Evolutionary conservation across 2,888 invertebrate genomes (phyloP).

Genomic region (Drosophila subquinaria): DNA sequence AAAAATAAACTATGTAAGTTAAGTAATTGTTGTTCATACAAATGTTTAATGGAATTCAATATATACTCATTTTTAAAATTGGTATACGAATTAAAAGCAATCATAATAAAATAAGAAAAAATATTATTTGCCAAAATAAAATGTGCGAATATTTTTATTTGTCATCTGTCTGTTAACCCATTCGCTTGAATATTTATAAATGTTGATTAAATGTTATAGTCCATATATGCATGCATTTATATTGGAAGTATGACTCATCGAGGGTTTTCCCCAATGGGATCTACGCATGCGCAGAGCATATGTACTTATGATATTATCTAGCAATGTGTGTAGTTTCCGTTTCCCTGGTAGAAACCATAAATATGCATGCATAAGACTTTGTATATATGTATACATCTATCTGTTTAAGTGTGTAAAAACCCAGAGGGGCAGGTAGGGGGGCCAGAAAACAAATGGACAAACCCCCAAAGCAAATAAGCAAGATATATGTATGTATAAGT

Average conservation of each 20-base stretch:
- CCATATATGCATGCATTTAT: slow-evolving; percentile 6
- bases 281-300: slow-evolving; percentile 40
- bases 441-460: slow-evolving; percentile 55
- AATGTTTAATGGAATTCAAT: too few relatives aligned
- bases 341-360: slow-evolving; percentile 47
- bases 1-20: background rate
- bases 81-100: too few relatives aligned
- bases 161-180: background rate
- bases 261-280: slow-evolving; percentile 44
- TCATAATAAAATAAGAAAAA: too few relatives aligned
- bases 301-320: slow-evolving; percentile 31
- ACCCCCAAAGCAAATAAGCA: slow-evolving; percentile 62
- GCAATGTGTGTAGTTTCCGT: slow-evolving; percentile 58
- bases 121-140: too few relatives aligned
- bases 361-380: background rate
- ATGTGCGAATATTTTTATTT: too few relatives aligned
- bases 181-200: background rate
- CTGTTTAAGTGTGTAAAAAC: background rate
- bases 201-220: background rate
- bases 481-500: slow-evolving; percentile 13
- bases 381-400: too few relatives aligned
- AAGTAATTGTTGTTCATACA: too few relatives aligned
- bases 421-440: background rate
- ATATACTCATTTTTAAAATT: too few relatives aligned
- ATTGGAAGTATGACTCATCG: slow-evolving; percentile 39